Base-by-base conservation (phyloP, 2,888 invertebrate genomes). In the Xestia c-nigrum region DNA sequence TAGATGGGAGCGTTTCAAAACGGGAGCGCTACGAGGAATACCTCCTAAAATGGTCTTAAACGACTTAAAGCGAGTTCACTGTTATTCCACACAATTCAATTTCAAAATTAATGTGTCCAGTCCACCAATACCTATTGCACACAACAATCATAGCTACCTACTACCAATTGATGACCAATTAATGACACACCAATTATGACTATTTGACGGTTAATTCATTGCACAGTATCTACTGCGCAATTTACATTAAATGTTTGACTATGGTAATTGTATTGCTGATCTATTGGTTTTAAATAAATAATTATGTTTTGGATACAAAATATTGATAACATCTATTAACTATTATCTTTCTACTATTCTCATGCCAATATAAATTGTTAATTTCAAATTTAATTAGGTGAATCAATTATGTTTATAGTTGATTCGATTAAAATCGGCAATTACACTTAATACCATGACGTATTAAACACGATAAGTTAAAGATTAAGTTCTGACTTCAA, bases 191-290 rank as follows among this genome's bases (percentile, higher is more conserved):
- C 43, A 76, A 81, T 79, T 64, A 81, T 43, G 14, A 4, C 61
- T 67, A 64, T 67, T 75, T 75, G 81, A 55, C 38, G 12, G 47
- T 67, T 75, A 81, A 76, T 67, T 67, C 10, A 81, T 75, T 79
- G 63, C 67, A 81, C 47, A 63, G 55, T 81, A 81, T 81, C 55
- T 63, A 79, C 79, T 75, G 40, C 7, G 12, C 47, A 75, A 81
- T 81, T 81, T 50, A 64, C 55, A 76, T 67, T 67, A 63, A 67
- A 79, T 68, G 43, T 76, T 81, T 81, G 79, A 81, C 55, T 75
- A 68, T 68, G 76, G 10, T 81, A 76, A 79, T 79, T 79, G 47
- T 57, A 38, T 79, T 57, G 55, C 55, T 57, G 43, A 67, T 67
- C 31, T 67, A 63, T 74, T 81, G 43, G 76, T 81, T 80, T 40